These are phyloP conservation scores for Pachycephus smyrnensis DNA, from an alignment of 2,888 invertebrate genomes.

Conservation along the genomic window DNA sequence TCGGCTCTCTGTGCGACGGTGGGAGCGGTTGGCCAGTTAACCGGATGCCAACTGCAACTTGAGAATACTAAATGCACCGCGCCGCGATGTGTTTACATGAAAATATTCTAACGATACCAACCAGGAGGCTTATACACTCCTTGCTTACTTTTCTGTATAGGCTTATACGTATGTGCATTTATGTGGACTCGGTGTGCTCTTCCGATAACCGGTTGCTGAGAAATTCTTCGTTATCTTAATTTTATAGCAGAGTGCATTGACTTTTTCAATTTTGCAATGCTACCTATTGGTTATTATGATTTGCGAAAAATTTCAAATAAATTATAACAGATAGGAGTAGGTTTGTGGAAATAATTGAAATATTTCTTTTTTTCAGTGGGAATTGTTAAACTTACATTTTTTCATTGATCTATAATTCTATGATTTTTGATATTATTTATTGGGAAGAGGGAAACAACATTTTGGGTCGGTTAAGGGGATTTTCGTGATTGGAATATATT, in stretches of 20 bases:
- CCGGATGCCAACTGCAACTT: constrained; percentile 61
- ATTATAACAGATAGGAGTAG: too few relatives aligned
- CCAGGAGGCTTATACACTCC: neutral
- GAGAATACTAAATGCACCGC: constrained; percentile 60
- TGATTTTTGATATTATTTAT: too few relatives aligned
- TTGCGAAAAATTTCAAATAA: neutral
- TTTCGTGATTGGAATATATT: too few relatives aligned
- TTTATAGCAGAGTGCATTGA: neutral
- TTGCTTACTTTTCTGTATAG: neutral
- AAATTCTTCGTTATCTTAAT: neutral
- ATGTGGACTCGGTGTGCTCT: neutral
- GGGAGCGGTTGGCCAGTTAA: constrained; percentile 53
- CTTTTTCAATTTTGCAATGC: neutral
- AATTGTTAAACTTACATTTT: too few relatives aligned
- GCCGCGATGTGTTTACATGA: constrained; percentile 51
- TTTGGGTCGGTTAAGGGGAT: too few relatives aligned
- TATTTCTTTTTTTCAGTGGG: too few relatives aligned
- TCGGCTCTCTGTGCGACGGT: constrained; percentile 25
- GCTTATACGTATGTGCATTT: neutral
- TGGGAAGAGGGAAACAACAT: too few relatives aligned
- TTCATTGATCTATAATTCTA: too few relatives aligned
- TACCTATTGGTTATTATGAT: neutral
- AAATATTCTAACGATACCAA: constrained; percentile 36
- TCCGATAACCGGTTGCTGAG: neutral
- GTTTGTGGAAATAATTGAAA: too few relatives aligned